These are phyloP conservation scores for Dromius quadrimaculatus DNA, from an alignment of 2,888 invertebrate species.

Conservation along the genomic window DNA sequence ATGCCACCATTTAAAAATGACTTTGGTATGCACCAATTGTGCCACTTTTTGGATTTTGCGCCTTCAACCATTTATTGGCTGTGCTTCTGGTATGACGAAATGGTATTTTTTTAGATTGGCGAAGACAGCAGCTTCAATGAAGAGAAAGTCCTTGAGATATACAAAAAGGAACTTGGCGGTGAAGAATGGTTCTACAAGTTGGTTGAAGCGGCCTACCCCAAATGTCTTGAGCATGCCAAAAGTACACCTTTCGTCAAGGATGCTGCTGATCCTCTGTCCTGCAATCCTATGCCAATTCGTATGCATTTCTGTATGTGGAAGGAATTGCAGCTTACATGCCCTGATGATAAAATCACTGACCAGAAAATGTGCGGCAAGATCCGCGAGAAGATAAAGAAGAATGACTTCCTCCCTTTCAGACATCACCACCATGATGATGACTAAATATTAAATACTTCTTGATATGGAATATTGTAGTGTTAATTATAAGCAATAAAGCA, in stretches of 20 bases:
- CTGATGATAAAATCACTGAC: constrained; percentile 64
- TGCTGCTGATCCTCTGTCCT: constrained; percentile 57
- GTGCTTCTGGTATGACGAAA: no score
- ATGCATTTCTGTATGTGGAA: constrained; percentile 64
- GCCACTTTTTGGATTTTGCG: no score
- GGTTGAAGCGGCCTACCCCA: constrained; percentile 57
- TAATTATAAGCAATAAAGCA: no score
- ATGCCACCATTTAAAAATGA: no score
- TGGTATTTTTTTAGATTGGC: constrained; percentile 59
- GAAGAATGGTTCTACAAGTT: constrained; percentile 62
- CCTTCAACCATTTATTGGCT: no score
- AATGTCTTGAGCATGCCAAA: constrained; percentile 55
- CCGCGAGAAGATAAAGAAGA: constrained; percentile 61
- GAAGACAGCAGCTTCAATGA: constrained; percentile 61
- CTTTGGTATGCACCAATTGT: no score
- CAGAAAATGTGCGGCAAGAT: constrained; percentile 61
- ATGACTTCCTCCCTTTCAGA: constrained; percentile 53
- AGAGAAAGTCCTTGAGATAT: constrained; percentile 58
- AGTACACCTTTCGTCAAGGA: constrained; percentile 56
- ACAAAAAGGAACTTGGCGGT: constrained; percentile 60
- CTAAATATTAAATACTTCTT: no score
- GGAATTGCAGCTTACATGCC: constrained; percentile 64
- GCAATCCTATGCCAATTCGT: constrained; percentile 62
- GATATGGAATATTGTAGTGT: no score
- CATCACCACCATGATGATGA: constrained; percentile 48